Conservation (phyloP, 1,140 invertebrate genomes). For the Aethina tumida region DNA sequence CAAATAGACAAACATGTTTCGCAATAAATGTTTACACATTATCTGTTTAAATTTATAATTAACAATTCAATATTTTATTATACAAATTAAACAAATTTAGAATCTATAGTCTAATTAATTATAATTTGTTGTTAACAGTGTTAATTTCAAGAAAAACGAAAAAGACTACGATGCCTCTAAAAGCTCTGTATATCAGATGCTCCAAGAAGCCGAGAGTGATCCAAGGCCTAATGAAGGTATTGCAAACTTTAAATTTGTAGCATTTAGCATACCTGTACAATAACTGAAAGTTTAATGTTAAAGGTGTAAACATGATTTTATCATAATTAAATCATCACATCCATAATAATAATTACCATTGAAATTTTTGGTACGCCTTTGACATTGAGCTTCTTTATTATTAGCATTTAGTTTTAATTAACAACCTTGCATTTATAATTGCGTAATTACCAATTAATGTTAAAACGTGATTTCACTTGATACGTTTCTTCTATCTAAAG, state of each 20-base stretch:
- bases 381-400: no score
- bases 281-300: no score
- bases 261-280: no score
- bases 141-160: constrained; percentile 94
- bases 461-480: no score
- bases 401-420: not conserved
- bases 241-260: constrained; percentile 1
- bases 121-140: constrained; percentile 50
- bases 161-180: constrained; percentile 76
- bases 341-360: no score
- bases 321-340: no score
- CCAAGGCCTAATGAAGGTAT: constrained; percentile 66
- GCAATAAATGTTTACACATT: not conserved
- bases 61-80: not conserved
- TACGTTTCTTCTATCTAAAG: no score
- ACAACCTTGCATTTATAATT: not conserved
- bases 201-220: constrained; percentile 80
- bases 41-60: constrained; percentile 1
- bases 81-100: no score
- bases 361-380: no score
- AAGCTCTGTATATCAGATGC: constrained; percentile 86
- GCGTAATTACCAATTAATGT: not conserved
- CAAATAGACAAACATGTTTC: not conserved
- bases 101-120: no score
- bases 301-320: no score